Evolutionary conservation across 23 tunicate genomes (phyloP).

Genomic region (Halocynthia roretzi): DNA sequence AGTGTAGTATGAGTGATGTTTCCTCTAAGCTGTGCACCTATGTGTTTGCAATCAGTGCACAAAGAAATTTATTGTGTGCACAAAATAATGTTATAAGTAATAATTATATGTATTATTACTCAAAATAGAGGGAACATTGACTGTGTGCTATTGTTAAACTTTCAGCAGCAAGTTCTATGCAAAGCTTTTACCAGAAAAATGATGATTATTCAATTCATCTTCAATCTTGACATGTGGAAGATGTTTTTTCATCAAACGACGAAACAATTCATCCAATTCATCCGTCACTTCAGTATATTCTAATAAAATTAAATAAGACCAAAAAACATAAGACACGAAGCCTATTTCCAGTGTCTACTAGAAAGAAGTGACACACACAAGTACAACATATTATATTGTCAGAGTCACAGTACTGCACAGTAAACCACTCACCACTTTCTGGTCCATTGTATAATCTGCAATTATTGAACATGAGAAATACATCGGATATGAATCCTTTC

Average conservation of each 20-base stretch:
- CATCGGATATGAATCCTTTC: conserved; percentile 57
- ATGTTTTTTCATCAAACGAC: conserved; percentile 16
- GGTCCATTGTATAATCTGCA: conserved; percentile 96
- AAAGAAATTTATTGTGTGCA: not conserved
- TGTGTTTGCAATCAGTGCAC: not conserved
- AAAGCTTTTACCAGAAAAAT: not conserved
- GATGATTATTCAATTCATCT: conserved; percentile 10
- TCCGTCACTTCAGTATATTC: conserved; percentile 89
- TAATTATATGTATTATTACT: not conserved
- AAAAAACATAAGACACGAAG: no score
- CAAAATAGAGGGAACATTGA: no score
- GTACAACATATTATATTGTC: no score
- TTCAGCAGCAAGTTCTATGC: no score
- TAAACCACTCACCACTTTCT: conserved; percentile 43
- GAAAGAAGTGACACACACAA: no score
- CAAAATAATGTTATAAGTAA: not conserved
- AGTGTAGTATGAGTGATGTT: not conserved
- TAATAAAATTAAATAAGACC: conserved; percentile 6
- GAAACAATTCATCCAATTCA: conserved; percentile 59
- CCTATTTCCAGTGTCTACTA: no score
- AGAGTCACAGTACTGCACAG: no score
- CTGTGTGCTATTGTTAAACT: no score
- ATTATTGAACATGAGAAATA: conserved; percentile 83
- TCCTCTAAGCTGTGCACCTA: not conserved
- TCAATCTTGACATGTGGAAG: conserved; percentile 20